These are phyloP conservation scores for Capitulum mitella DNA, from an alignment of 2,888 invertebrate species.

Conservation along the genomic window DNA sequence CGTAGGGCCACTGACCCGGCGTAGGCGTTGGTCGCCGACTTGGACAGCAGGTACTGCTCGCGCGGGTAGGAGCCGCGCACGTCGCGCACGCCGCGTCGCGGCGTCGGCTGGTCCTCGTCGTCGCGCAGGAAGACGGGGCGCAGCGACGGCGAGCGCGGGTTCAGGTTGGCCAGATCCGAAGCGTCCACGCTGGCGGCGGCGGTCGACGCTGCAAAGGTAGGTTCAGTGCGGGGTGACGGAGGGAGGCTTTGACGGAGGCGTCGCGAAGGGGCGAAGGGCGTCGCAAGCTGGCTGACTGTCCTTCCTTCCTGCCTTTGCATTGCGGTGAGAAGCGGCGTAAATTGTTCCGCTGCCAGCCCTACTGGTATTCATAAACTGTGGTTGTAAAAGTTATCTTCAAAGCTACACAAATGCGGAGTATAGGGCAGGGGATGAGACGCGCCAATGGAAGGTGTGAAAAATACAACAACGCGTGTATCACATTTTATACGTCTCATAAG, in stretches of 20 bases:
- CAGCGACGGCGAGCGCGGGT: neutral
- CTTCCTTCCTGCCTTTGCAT: too few relatives aligned
- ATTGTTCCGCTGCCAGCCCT: too few relatives aligned
- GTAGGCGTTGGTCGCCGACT: neutral
- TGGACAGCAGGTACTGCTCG: neutral
- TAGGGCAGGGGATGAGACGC: too few relatives aligned
- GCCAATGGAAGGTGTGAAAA: too few relatives aligned
- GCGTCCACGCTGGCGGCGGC: neutral
- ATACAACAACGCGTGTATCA: too few relatives aligned
- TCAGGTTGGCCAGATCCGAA: neutral
- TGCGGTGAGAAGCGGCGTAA: too few relatives aligned
- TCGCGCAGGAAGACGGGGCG: neutral
- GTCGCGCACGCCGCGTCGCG: conserved; percentile 9
- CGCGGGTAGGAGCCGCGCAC: conserved; percentile 8
- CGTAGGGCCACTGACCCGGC: neutral
- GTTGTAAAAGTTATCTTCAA: too few relatives aligned
- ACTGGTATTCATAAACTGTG: too few relatives aligned
- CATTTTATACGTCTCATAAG: too few relatives aligned
- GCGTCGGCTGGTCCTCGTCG: neutral
- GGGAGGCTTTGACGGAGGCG: neutral
- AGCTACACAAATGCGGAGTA: too few relatives aligned
- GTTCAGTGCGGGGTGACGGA: neutral
- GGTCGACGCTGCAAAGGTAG: neutral
- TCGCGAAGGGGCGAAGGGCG: too few relatives aligned
- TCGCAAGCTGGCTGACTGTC: too few relatives aligned